These are phyloP conservation scores for Atlantisia rogersi DNA, from an alignment of 2,113 vertebrate species.

Conservation along the genomic window DNA sequence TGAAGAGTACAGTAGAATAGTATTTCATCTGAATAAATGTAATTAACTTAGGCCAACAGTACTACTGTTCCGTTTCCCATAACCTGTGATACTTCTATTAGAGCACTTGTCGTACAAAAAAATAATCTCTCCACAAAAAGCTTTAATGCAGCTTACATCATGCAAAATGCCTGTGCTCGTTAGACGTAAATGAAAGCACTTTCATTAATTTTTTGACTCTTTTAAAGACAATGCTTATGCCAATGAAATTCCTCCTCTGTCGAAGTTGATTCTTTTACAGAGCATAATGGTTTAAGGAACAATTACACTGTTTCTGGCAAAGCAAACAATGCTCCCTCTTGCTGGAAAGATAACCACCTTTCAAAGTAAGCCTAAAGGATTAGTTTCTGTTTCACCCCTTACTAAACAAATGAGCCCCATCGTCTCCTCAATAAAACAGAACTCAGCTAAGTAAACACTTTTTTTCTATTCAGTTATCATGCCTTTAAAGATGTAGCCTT, in stretches of 20 bases:
- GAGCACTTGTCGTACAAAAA: slow-evolving; percentile 56
- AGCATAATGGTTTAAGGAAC: slow-evolving; percentile 30
- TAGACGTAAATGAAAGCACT: slow-evolving; percentile 51
- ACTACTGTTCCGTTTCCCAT: slow-evolving; percentile 39
- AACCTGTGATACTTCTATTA: slow-evolving; percentile 54
- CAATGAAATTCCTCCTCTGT: slow-evolving; percentile 2
- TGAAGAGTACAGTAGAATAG: slow-evolving; percentile 45
- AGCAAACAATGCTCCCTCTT: slow-evolving; percentile 18
- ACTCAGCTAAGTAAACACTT: slow-evolving; percentile 49
- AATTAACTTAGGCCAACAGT: slow-evolving; percentile 68
- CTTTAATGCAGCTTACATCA: slow-evolving; percentile 57
- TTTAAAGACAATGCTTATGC: not conserved
- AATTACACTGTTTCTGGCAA: slow-evolving; percentile 14
- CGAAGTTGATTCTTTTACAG: slow-evolving; percentile 44
- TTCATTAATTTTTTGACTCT: slow-evolving; percentile 49
- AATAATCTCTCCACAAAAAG: slow-evolving; percentile 62
- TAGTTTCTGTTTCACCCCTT: slow-evolving; percentile 35
- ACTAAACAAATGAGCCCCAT: slow-evolving; percentile 26
- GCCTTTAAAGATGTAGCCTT: slow-evolving; percentile 36
- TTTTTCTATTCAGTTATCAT: slow-evolving; percentile 2
- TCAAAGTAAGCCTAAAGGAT: slow-evolving; percentile 40
- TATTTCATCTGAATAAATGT: slow-evolving; percentile 68
- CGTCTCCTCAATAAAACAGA: not conserved
- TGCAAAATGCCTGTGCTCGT: slow-evolving; percentile 49
- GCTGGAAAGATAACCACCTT: slow-evolving; percentile 48